A percentile compares a stretch with the other conserved stretches of the same genome.
These are phyloP conservation scores for Rhamnusium bicolor DNA, from an alignment of 2,888 invertebrate species.

Conservation along the genomic window DNA sequence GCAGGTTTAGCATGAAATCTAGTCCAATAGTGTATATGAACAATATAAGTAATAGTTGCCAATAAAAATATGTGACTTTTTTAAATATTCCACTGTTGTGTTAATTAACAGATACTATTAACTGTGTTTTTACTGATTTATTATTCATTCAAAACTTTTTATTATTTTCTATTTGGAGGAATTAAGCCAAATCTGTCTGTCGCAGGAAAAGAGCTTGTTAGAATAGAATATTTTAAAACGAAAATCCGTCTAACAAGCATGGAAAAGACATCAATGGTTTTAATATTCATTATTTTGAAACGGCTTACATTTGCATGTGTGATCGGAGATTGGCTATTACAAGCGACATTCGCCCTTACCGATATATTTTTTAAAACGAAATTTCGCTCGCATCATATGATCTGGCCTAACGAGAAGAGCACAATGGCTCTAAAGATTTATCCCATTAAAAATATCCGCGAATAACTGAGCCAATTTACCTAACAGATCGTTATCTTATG, in stretches of 20 bases:
- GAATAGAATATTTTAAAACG: conserved; percentile 48
- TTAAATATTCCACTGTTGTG: too few species aligned
- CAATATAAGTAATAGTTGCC: too few species aligned
- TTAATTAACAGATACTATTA: too few species aligned
- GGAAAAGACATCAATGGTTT: conserved; percentile 68
- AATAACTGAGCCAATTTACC: conserved; percentile 70
- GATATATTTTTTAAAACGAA: conserved; percentile 37
- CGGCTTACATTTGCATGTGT: conserved; percentile 67
- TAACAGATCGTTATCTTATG: conserved; percentile 69
- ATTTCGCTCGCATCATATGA: conserved; percentile 43
- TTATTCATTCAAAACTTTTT: background rate
- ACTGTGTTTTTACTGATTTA: background rate
- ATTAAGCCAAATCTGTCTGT: conserved; percentile 43
- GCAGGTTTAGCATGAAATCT: too few species aligned
- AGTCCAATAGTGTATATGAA: too few species aligned
- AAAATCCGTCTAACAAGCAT: conserved; percentile 63
- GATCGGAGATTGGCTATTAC: conserved; percentile 55
- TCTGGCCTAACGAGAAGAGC: conserved; percentile 65
- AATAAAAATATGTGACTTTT: too few species aligned
- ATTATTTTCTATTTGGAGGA: conserved; percentile 4
- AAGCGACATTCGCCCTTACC: conserved; percentile 49
- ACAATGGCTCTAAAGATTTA: conserved; percentile 68
- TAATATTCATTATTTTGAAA: conserved; percentile 69
- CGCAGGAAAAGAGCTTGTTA: conserved; percentile 38
- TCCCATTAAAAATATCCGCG: conserved; percentile 69